Conservation (phyloP, 2,113 vertebrate species). For the Protobothrops flavoviridis region DNA sequence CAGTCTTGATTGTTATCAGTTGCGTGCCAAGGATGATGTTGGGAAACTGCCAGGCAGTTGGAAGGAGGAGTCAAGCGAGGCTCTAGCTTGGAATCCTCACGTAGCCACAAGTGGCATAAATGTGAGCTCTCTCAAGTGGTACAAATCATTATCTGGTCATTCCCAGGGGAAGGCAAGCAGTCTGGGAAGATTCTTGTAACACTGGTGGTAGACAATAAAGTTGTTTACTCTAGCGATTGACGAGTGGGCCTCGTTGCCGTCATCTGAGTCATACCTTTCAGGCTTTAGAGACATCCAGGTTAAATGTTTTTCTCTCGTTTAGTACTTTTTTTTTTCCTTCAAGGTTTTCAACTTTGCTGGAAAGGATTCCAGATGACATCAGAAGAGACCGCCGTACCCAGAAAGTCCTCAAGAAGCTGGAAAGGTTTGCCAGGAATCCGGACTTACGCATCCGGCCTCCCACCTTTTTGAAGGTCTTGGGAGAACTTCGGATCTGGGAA, state of each 20-base stretch:
- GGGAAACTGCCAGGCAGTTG: neutral
- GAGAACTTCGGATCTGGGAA: slow-evolving; percentile 72
- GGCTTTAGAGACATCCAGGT: no score
- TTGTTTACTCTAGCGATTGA: neutral
- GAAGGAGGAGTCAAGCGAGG: neutral
- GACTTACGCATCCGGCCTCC: slow-evolving; percentile 67
- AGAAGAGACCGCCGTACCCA: slow-evolving; percentile 62
- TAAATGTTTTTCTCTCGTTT: neutral
- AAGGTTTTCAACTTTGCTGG: slow-evolving; percentile 74
- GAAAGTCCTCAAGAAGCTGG: slow-evolving; percentile 71
- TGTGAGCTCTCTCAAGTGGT: neutral
- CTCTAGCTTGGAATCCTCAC: neutral
- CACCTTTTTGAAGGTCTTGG: slow-evolving; percentile 70
- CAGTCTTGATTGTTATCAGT: neutral
- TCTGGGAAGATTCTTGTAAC: neutral
- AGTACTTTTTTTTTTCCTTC: neutral
- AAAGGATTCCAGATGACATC: slow-evolving; percentile 64
- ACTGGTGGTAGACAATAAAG: neutral
- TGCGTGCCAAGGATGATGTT: neutral
- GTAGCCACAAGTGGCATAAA: neutral
- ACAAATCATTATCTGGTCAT: neutral
- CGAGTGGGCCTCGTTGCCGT: no score
- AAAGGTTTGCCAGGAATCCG: slow-evolving; percentile 64
- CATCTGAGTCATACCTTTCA: no score
- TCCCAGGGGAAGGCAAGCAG: neutral